Evolutionary conservation across 2,797 vertebrate species (phyloP).

Genomic region (Myotis daubentonii): DNA sequence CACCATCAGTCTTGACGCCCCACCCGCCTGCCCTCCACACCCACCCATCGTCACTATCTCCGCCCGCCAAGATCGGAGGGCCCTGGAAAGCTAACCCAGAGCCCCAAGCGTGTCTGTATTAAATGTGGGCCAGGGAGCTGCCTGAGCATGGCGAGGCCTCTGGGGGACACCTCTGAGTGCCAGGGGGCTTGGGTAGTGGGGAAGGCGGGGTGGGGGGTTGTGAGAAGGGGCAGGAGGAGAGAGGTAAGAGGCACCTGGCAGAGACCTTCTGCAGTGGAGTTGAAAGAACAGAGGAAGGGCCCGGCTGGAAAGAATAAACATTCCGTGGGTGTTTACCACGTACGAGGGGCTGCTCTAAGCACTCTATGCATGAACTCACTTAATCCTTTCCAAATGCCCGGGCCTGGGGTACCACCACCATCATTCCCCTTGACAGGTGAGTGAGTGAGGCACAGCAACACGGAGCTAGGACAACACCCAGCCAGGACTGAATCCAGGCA

Average conservation of each 20-base stretch:
- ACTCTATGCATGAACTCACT: neutral
- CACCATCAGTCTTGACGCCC: too few species aligned
- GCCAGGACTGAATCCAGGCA: neutral
- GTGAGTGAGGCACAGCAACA: neutral
- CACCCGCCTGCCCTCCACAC: too few species aligned
- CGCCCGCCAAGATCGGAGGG: neutral
- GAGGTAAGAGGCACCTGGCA: too few species aligned
- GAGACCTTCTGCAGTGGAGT: neutral
- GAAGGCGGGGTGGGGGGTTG: neutral
- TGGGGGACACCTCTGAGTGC: too few species aligned
- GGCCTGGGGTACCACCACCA: neutral
- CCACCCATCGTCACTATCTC: neutral
- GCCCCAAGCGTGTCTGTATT: accelerated
- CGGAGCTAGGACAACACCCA: neutral
- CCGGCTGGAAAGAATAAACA: neutral
- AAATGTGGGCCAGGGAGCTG: neutral
- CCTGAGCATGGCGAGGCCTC: neutral
- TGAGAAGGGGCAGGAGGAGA: neutral
- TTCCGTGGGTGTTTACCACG: neutral
- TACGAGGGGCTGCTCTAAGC: neutral
- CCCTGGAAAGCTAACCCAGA: neutral
- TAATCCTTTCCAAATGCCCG: neutral
- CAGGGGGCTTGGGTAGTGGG: too few species aligned
- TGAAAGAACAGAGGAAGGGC: neutral
- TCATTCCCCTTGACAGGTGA: neutral